Conservation (phyloP, 23 tunicate species). For the Halocynthia aurantium region DNA sequence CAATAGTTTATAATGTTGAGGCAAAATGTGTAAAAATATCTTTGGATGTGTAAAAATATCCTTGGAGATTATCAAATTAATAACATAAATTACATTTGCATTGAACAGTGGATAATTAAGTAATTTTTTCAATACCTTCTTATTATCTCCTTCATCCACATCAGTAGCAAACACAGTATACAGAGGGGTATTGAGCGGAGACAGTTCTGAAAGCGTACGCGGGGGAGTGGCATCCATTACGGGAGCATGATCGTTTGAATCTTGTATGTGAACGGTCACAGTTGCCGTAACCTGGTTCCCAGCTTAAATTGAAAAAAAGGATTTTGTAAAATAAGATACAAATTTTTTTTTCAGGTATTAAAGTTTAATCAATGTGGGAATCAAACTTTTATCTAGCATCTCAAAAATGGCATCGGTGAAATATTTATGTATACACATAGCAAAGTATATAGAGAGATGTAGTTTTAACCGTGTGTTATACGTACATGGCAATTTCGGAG, state of each 20-base stretch:
- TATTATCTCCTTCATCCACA: constrained; percentile 54
- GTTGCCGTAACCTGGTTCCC: background rate
- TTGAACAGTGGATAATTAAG: background rate
- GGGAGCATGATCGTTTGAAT: constrained; percentile 75
- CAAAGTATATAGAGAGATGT: no score
- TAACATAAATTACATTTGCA: background rate
- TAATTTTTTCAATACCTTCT: constrained; percentile 13
- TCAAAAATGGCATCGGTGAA: no score
- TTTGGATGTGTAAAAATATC: no score
- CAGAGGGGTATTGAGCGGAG: constrained; percentile 2
- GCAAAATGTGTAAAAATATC: no score
- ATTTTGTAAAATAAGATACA: background rate
- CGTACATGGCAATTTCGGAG: background rate
- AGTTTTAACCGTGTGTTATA: background rate
- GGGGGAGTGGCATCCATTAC: constrained; percentile 23
- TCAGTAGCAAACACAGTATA: constrained; percentile 37
- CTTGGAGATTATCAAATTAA: no score
- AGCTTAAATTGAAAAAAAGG: no score
- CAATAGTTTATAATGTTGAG: no score
- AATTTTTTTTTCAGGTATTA: no score
- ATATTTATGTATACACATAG: no score
- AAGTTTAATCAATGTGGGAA: background rate
- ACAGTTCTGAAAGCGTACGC: constrained; percentile 37
- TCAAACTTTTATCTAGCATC: no score
- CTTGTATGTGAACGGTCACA: constrained; percentile 42